phyloP scores from a whole-genome alignment of 2,797 vertebrate species.

The Melanotaenia pygmaea region DNA sequence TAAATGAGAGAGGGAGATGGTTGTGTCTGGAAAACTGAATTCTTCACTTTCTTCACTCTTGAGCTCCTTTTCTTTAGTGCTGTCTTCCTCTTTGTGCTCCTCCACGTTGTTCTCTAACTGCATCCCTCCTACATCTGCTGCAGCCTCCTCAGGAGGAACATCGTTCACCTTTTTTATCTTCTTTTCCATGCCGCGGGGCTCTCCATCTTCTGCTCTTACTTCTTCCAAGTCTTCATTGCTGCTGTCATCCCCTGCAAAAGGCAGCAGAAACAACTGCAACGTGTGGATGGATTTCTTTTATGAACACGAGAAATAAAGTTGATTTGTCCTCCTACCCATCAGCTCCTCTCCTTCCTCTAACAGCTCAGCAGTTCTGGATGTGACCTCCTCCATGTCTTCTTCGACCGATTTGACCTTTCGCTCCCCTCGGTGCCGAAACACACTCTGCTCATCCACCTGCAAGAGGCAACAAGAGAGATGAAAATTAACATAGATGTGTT shows the following conservation, averaged over 20 bases:
- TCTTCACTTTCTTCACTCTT: slow-evolving; percentile 67
- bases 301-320: not conserved
- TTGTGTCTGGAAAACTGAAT: slow-evolving; percentile 91
- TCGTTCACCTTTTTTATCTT: slow-evolving; percentile 40
- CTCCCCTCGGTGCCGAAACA: slow-evolving; percentile 92
- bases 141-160: slow-evolving; percentile 14
- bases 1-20: slow-evolving; percentile 92
- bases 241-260: slow-evolving; percentile 79
- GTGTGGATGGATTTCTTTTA: not conserved
- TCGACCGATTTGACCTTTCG: slow-evolving; percentile 91
- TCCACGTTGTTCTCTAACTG: slow-evolving; percentile 21
- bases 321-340: slow-evolving; percentile 78
- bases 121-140: slow-evolving; percentile 5
- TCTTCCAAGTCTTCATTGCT: slow-evolving; percentile 73
- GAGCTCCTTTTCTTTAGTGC: slow-evolving; percentile 32
- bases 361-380: slow-evolving; percentile 85
- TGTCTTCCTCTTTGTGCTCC: slow-evolving; percentile 48
- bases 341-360: slow-evolving; percentile 89
- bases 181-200: slow-evolving; percentile 40
- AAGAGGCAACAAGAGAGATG: slow-evolving; percentile 9
- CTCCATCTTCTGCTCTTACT: slow-evolving; percentile 42
- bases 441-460: slow-evolving; percentile 93
- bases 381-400: slow-evolving; percentile 88
- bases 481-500: not conserved
- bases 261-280: not conserved